phyloP scores from a whole-genome alignment of 1,140 invertebrate species.

The Hypsibius dujardini region DNA sequence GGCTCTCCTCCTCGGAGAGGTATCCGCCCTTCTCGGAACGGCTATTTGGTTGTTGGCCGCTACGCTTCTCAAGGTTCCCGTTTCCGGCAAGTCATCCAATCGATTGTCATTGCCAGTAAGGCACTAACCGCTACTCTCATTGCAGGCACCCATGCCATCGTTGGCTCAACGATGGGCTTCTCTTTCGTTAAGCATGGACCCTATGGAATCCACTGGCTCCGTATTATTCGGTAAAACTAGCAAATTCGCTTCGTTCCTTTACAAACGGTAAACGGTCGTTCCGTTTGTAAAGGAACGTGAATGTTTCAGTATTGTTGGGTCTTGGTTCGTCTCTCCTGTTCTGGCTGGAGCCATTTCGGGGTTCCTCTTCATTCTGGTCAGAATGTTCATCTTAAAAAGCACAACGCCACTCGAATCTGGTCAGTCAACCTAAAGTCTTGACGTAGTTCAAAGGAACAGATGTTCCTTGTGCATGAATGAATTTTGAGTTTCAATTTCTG shows the following conservation, averaged over 20 bases:
- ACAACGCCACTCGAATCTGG: background rate
- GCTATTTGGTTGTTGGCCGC: conserved; percentile 82
- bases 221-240: too few relatives aligned
- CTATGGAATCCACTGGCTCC: conserved; percentile 66
- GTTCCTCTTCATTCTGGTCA: conserved; percentile 57
- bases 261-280: too few relatives aligned
- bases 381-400: conserved; percentile 53
- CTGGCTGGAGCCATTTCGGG: conserved; percentile 78
- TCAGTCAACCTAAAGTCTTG: background rate
- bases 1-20: conserved; percentile 76
- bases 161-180: conserved; percentile 91
- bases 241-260: too few relatives aligned
- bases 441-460: too few relatives aligned
- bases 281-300: too few relatives aligned
- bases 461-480: too few relatives aligned
- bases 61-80: conserved; percentile 80
- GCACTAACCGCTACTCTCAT: too few relatives aligned
- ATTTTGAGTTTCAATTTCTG: too few relatives aligned
- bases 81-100: conserved; percentile 32
- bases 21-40: conserved; percentile 58
- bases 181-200: conserved; percentile 71
- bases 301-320: conserved; percentile 52
- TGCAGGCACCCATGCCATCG: conserved; percentile 92
- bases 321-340: conserved; percentile 91
- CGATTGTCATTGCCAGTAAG: background rate